Conservation (phyloP, 2,797 vertebrate genomes). For the Sylvilagus floridanus region DNA sequence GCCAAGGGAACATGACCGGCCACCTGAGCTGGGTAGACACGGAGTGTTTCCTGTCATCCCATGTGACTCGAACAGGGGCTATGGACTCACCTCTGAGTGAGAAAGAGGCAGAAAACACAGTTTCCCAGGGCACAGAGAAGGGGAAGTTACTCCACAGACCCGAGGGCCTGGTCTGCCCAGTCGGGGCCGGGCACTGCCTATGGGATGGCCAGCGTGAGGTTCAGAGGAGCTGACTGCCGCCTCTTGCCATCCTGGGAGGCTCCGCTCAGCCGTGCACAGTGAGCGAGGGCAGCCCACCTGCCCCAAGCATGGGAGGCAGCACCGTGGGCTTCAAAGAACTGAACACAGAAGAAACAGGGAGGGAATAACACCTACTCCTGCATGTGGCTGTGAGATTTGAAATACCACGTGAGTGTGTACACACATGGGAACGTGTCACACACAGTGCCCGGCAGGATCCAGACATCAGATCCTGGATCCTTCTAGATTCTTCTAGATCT, state of each 20-base stretch:
- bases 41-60: accelerated
- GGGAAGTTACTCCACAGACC: neutral
- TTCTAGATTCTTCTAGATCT: neutral
- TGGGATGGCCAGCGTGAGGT: accelerated
- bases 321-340: neutral
- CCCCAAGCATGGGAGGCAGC: neutral
- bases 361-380: accelerated
- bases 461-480: too few species aligned
- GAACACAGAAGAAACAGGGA: neutral
- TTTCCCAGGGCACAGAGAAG: neutral
- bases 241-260: neutral
- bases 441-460: accelerated
- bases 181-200: neutral
- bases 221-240: neutral
- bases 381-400: neutral
- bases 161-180: too few species aligned
- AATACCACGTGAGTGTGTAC: accelerated
- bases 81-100: neutral
- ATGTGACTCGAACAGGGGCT: neutral
- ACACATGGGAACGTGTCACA: neutral
- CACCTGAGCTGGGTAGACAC: neutral
- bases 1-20: accelerated
- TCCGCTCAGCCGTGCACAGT: neutral
- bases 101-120: too few species aligned
- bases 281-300: accelerated